Evolutionary conservation across 2,888 invertebrate species (phyloP).

Genomic region (Phyllotreta cruciferae): DNA sequence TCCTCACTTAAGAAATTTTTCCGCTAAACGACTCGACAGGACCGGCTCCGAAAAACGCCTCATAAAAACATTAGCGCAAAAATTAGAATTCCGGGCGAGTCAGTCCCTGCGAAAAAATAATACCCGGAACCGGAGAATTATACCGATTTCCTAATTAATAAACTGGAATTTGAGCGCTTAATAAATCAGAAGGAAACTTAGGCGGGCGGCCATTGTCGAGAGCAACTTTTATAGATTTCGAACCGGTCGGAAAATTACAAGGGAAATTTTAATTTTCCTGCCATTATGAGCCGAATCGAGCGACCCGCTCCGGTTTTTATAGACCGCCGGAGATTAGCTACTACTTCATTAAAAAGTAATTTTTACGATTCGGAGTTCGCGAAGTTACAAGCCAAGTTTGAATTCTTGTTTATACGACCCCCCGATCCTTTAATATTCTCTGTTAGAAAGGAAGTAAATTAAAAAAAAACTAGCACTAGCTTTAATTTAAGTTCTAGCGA

Average conservation of each 20-base stretch:
- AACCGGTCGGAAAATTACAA: conserved; percentile 4
- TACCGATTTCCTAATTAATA: conserved; percentile 22
- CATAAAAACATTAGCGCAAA: neutral
- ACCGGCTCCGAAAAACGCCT: neutral
- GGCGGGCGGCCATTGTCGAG: conserved; percentile 3
- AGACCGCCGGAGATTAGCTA: too few species aligned
- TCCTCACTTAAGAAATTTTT: neutral
- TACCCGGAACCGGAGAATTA: conserved; percentile 10
- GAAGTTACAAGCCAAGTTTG: too few species aligned
- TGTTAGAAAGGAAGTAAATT: too few species aligned
- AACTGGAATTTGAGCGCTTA: conserved; percentile 19
- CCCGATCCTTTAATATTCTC: too few species aligned
- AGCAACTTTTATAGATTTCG: conserved; percentile 16
- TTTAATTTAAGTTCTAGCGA: too few species aligned
- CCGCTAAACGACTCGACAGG: conserved; percentile 8
- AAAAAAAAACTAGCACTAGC: too few species aligned
- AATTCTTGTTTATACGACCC: too few species aligned
- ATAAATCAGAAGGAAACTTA: conserved; percentile 16
- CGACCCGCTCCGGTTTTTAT: neutral
- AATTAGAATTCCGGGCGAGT: neutral
- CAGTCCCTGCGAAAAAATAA: conserved; percentile 2
- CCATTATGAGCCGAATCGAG: conserved; percentile 8
- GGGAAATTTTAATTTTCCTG: conserved; percentile 15
- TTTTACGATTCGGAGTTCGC: too few species aligned
- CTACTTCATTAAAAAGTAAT: too few species aligned